A percentile compares a stretch with the other conserved stretches of the same genome.
Evolutionary conservation across 2,797 vertebrate species (phyloP).

Genomic region (Acanthurus tractus): DNA sequence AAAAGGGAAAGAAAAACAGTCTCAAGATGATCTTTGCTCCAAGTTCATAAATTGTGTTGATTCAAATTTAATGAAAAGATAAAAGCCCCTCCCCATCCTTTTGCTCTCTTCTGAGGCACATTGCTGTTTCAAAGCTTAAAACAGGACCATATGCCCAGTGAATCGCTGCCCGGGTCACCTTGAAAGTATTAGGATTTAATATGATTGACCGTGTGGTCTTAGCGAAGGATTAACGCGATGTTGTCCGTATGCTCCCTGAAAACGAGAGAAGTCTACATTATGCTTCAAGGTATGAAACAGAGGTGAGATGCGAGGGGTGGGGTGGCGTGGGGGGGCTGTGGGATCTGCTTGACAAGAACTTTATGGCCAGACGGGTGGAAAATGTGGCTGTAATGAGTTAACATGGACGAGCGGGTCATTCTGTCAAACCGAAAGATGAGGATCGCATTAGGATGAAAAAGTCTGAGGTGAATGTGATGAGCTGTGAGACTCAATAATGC

Average conservation of each 20-base stretch:
- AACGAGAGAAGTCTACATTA: conserved; percentile 69
- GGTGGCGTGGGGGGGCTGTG: not conserved
- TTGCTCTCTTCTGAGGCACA: conserved; percentile 13
- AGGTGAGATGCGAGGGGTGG: conserved; percentile 30
- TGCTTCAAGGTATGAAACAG: conserved; percentile 59
- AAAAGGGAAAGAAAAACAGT: conserved; percentile 11
- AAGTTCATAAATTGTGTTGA: conserved; percentile 44
- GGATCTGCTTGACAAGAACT: conserved; percentile 30
- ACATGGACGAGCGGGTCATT: conserved; percentile 47
- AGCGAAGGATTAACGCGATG: conserved; percentile 77
- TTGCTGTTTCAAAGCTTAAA: conserved; percentile 68
- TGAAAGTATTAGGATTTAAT: conserved; percentile 82
- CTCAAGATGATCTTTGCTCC: conserved; percentile 21
- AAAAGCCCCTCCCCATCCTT: conserved; percentile 25
- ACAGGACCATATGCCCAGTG: conserved; percentile 69
- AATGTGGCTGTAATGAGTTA: conserved; percentile 60
- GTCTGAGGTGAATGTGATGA: conserved; percentile 77
- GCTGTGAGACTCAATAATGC: conserved; percentile 67
- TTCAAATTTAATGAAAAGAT: conserved; percentile 67
- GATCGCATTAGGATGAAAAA: conserved; percentile 67
- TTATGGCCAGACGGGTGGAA: conserved; percentile 24
- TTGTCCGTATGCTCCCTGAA: conserved; percentile 64
- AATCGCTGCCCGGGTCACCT: conserved; percentile 78
- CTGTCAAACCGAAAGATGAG: conserved; percentile 67
- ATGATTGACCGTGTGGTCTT: conserved; percentile 77